Percentiles rank a stretch among this genome's conserved stretches.
Conservation (phyloP, 2,888 invertebrate genomes). For the Drosophila histrio region DNA sequence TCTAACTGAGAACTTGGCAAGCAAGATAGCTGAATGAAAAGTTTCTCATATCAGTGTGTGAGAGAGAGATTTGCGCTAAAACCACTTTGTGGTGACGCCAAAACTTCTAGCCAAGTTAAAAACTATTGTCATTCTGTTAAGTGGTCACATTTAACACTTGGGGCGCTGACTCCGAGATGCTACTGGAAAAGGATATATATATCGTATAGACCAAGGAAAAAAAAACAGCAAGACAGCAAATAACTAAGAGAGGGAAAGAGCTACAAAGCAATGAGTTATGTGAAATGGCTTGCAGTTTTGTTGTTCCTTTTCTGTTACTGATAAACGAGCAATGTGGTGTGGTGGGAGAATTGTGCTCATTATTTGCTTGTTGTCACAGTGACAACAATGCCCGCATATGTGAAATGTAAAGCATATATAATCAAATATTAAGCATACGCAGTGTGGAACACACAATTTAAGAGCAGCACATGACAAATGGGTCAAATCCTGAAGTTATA, state of each 20-base stretch:
- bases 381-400: neutral
- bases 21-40: constrained; percentile 52
- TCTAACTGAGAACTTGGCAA: constrained; percentile 59
- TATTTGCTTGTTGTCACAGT: constrained; percentile 15
- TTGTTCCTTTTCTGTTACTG: constrained; percentile 27
- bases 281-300: constrained; percentile 36
- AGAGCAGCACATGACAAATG: neutral
- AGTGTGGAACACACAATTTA: neutral
- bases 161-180: constrained; percentile 56
- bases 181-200: constrained; percentile 12
- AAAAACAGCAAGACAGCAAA: neutral
- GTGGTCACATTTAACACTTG: constrained; percentile 80
- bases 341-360: constrained; percentile 1
- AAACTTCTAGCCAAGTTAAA: constrained; percentile 81
- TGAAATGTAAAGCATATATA: neutral
- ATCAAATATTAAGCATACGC: constrained; percentile 25
- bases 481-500: neutral
- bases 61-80: constrained; percentile 70
- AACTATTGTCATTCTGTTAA: constrained; percentile 81
- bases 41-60: constrained; percentile 29
- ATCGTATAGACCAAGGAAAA: constrained; percentile 8
- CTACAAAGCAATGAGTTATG: constrained; percentile 54
- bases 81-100: constrained; percentile 81
- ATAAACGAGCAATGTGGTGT: constrained; percentile 36
- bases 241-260: neutral